phyloP scores from a whole-genome alignment of 64 coral and sea anemone species.

The Stylophora pistillata region DNA sequence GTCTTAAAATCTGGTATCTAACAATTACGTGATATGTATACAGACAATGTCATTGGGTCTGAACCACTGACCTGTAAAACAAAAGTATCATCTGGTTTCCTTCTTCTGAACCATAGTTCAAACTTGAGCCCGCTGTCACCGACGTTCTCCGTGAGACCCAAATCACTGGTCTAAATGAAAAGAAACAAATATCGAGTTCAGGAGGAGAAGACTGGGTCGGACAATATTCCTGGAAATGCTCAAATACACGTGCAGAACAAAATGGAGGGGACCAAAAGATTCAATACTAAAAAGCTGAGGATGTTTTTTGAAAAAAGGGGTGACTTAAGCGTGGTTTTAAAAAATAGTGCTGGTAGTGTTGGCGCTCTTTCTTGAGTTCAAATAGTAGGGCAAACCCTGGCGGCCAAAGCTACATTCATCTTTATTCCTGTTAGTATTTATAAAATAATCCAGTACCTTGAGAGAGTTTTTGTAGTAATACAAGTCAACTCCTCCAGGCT shows the following conservation, averaged over 20 bases:
- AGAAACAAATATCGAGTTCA: neutral
- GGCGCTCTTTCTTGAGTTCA: too few relatives aligned
- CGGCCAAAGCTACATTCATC: neutral
- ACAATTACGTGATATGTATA: too few relatives aligned
- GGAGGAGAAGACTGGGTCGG: neutral
- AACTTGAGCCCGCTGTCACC: constrained; percentile 95
- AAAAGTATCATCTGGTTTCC: constrained; percentile 79
- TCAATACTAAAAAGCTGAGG: too few relatives aligned
- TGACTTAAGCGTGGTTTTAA: too few relatives aligned
- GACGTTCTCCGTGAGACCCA: constrained; percentile 90
- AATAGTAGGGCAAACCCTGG: too few relatives aligned
- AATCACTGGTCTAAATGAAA: constrained; percentile 80
- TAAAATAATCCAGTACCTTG: constrained; percentile 54
- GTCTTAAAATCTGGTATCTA: too few relatives aligned
- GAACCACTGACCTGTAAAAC: constrained; percentile 72
- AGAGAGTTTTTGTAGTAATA: constrained; percentile 95
- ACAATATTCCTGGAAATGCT: too few relatives aligned
- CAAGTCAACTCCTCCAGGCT: constrained; percentile 85
- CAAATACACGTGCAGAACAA: too few relatives aligned
- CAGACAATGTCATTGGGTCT: neutral
- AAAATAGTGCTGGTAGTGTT: too few relatives aligned
- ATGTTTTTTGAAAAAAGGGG: too few relatives aligned
- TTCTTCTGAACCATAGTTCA: constrained; percentile 94
- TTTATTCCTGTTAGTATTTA: neutral
- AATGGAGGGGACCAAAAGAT: too few relatives aligned